Conservation (phyloP, 2,888 invertebrate species). For the Sceliomorpha sp. region DNA sequence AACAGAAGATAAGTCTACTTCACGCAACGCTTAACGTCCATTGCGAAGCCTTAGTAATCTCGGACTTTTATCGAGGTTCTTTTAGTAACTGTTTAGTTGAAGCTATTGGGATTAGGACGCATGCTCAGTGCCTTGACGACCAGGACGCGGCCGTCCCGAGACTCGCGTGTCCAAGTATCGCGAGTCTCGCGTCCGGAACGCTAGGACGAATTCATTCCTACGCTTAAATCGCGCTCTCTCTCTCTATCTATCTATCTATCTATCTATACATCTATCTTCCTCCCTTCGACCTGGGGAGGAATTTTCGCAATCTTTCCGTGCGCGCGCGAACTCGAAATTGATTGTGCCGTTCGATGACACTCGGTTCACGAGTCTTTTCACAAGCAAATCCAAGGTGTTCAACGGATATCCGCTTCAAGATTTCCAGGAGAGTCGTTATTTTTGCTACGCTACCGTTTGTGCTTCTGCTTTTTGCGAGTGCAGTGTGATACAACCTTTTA, state of each 20-base stretch:
- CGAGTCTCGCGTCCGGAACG: conserved; percentile 31
- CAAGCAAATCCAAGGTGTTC: no score
- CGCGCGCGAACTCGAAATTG: no score
- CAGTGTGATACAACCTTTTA: not conserved
- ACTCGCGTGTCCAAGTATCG: conserved; percentile 28
- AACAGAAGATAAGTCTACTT: conserved; percentile 12
- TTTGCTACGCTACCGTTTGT: conserved; percentile 33
- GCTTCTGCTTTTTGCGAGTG: conserved; percentile 15
- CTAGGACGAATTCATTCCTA: conserved; percentile 22
- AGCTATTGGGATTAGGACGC: conserved; percentile 60
- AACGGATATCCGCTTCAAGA: no score
- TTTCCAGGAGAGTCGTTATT: no score
- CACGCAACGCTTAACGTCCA: conserved; percentile 43
- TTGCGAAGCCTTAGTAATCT: conserved; percentile 40
- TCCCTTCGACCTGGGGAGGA: not conserved
- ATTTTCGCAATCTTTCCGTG: not conserved
- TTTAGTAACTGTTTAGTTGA: conserved; percentile 28
- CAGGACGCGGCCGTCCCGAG: conserved; percentile 60
- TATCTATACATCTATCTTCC: no score
- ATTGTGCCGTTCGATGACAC: no score
- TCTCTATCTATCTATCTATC: no score
- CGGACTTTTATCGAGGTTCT: conserved; percentile 31
- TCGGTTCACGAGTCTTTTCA: no score
- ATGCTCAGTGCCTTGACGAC: conserved; percentile 75
- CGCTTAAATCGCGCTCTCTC: conserved; percentile 3